phyloP scores from a whole-genome alignment of 2,797 vertebrate genomes.

The Acestrorhynchus altus region DNA sequence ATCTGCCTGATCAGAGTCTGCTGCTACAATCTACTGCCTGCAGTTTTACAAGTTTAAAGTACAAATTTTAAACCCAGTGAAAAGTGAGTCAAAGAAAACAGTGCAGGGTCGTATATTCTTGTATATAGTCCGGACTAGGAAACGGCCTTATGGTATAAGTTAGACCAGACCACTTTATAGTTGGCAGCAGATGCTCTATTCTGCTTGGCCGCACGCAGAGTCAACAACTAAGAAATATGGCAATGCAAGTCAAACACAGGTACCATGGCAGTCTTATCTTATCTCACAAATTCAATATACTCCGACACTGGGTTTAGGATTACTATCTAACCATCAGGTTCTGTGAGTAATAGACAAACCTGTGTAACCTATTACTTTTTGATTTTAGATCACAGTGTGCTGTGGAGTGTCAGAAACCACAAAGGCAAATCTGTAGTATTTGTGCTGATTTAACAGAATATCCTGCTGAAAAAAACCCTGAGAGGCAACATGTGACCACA shows the following conservation, averaged over 20 bases:
- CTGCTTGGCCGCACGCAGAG: constrained; percentile 22
- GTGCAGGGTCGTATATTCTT: not conserved
- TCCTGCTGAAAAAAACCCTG: too few relatives aligned
- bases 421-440: not conserved
- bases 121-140: not conserved
- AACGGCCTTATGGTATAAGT: constrained; percentile 6
- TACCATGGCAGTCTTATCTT: not conserved
- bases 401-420: not conserved
- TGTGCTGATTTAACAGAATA: too few relatives aligned
- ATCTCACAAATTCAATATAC: not conserved
- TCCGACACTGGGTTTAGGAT: not conserved
- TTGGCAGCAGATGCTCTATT: constrained; percentile 40
- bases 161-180: constrained; percentile 31
- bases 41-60: not conserved
- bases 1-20: not conserved
- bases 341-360: not conserved
- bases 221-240: constrained; percentile 11
- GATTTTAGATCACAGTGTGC: not conserved
- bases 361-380: not conserved
- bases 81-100: constrained; percentile 1
- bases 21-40: constrained; percentile 1
- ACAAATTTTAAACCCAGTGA: not conserved
- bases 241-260: constrained; percentile 15
- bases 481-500: too few relatives aligned
- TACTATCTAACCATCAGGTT: not conserved